Base-by-base conservation (phyloP, 2,113 vertebrate genomes). In the Stercorarius parasiticus region DNA sequence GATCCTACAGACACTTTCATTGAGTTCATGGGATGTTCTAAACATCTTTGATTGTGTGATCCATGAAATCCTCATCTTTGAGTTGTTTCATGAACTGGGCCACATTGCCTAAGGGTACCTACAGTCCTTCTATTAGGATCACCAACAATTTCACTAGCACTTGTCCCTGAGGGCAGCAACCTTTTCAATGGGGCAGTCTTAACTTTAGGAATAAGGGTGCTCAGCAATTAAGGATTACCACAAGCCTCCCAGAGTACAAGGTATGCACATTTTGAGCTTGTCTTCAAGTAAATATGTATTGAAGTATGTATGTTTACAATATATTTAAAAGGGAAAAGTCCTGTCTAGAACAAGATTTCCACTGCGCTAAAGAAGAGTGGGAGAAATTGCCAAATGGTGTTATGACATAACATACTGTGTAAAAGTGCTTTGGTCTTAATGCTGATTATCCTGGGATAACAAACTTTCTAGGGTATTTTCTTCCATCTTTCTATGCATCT, bases 361-460 rank as follows among this genome's bases (percentile, higher is more conserved):
- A 49, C 47, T 52, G 26, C 66, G 71, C 23, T 40, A 27, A 52
- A 69, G 53, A 58, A 84, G 15, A 21, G 58, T 43, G 10, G 5
- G 30, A 90, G 30, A 77, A 45, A 38, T 38, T 80, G 32, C 23
- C 1, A 2, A 13, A 66, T 25, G 10, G 43, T 11, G 4, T 26
- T 42, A 62, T 9, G 18, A 40, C 16, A 21, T 29, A 47, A 23
- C 0, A 2, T 65, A 40, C 36, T 56, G 5, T 0, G 1, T 58
- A 15, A 5, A 70, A 88, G 27, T 66, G 19, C 58, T 94, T 82
- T 67, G 26, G 25, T 69, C 45, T 59, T 61, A 70, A 62, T 29
- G 22, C 25, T 70, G 30, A 53, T 82, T 50, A 43, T 64, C 47
- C 27, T 52, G 32, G 34, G 45, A 40, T 32, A 69, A 70, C 11